These are phyloP conservation scores for Nudaria mundana DNA, from an alignment of 2,888 invertebrate genomes.

Conservation along the genomic window DNA sequence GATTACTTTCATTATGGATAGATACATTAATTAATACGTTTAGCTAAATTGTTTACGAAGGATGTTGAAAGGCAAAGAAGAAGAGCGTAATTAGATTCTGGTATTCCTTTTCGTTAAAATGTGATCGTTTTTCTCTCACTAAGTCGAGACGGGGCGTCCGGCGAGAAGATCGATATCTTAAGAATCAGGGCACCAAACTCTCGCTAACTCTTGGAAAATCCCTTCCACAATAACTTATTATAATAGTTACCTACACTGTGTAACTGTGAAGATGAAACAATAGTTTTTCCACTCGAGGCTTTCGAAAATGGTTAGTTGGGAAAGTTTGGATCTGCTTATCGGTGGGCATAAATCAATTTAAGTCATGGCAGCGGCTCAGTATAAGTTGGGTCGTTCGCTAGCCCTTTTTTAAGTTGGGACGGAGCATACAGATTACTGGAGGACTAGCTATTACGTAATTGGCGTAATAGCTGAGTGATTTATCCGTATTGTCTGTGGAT, in stretches of 20 bases:
- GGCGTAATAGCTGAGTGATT: slow-evolving; percentile 74
- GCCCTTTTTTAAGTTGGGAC: slow-evolving; percentile 67
- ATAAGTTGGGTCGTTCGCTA: slow-evolving; percentile 61
- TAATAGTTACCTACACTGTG: slow-evolving; percentile 50
- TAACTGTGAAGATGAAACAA: slow-evolving; percentile 52
- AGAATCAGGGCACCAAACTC: slow-evolving; percentile 67
- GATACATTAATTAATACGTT: slow-evolving; percentile 23
- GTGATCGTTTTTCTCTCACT: slow-evolving; percentile 54
- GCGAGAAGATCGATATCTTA: slow-evolving; percentile 67
- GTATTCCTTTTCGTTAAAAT: slow-evolving; percentile 40
- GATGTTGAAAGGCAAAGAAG: slow-evolving; percentile 17
- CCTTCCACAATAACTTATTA: slow-evolving; percentile 63
- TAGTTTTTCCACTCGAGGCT: slow-evolving; percentile 46
- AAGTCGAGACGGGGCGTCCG: slow-evolving; percentile 42
- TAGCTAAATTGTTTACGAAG: slow-evolving; percentile 26
- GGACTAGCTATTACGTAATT: slow-evolving; percentile 71
- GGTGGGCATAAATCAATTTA: slow-evolving; percentile 74
- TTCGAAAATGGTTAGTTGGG: slow-evolving; percentile 41
- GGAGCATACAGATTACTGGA: slow-evolving; percentile 64
- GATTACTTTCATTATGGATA: slow-evolving; percentile 7
- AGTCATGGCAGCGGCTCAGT: slow-evolving; percentile 55
- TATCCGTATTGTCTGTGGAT: slow-evolving; percentile 53
- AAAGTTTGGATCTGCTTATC: slow-evolving; percentile 71
- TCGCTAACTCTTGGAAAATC: slow-evolving; percentile 59
- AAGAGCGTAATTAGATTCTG: slow-evolving; percentile 36